A percentile compares a stretch with the other conserved stretches of the same genome.
Evolutionary conservation across 2,113 vertebrate species (phyloP).

Genomic region (Ciconia maguari): DNA sequence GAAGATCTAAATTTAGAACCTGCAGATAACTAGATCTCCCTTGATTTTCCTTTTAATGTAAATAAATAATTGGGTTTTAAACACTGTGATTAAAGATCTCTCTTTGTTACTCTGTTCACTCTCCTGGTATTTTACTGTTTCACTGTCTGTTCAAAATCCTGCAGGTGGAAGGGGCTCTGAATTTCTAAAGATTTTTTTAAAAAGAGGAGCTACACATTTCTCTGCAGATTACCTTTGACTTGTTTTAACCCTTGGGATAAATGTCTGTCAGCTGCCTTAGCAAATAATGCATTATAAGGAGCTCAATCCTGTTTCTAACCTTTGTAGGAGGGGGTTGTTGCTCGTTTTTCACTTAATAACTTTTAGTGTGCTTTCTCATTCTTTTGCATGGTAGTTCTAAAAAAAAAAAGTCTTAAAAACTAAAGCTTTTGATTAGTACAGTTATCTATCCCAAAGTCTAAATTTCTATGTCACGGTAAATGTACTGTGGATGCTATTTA

Average conservation of each 20-base stretch:
- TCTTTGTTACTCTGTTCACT: neutral
- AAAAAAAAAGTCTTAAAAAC: neutral
- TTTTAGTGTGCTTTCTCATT: neutral
- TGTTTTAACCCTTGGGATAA: neutral
- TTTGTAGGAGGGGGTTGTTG: neutral
- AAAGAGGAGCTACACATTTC: neutral
- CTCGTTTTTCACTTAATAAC: neutral
- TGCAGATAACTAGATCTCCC: neutral
- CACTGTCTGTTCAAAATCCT: neutral
- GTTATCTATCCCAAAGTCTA: neutral
- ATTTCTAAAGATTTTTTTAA: neutral
- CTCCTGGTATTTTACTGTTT: neutral
- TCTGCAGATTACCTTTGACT: neutral
- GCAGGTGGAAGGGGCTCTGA: neutral
- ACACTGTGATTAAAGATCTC: neutral
- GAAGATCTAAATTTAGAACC: conserved; percentile 20
- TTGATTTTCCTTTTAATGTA: conserved; percentile 4
- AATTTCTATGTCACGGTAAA: neutral
- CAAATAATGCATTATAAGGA: neutral
- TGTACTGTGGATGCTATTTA: neutral
- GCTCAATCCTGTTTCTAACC: neutral
- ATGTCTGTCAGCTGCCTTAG: neutral
- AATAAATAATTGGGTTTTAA: neutral
- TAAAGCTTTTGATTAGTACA: neutral
- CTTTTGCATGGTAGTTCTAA: neutral